A percentile compares a stretch with the other conserved stretches of the same genome.
Conservation (phyloP, 2,113 vertebrate species). For the Neolamprologus longior region DNA sequence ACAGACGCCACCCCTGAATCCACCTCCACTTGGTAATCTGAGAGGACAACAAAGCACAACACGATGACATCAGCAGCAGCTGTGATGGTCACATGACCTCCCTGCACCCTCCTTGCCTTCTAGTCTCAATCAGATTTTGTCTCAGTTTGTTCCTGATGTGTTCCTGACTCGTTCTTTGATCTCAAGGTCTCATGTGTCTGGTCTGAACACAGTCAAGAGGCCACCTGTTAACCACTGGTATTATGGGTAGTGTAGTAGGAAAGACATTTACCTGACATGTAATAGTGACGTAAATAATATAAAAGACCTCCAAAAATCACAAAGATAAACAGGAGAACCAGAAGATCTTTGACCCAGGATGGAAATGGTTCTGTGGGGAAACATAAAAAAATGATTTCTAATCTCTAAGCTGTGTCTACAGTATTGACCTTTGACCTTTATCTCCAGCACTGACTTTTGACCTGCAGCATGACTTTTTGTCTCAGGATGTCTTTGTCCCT, state of each 20-base stretch:
- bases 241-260: neutral
- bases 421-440: neutral
- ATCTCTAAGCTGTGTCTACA: neutral
- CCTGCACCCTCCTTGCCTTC: rapidly evolving
- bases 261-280: neutral
- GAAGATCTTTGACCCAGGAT: neutral
- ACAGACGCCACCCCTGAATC: neutral
- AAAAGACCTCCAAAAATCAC: neutral
- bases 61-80: neutral
- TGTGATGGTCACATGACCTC: neutral
- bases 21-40: neutral
- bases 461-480: rapidly evolving
- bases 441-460: rapidly evolving
- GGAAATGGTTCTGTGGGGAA: neutral
- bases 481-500: neutral
- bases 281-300: neutral
- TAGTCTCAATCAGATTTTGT: no score
- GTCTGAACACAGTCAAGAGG: neutral
- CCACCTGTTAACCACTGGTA: neutral
- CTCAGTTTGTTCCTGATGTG: no score
- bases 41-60: neutral
- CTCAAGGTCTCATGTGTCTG: neutral
- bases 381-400: neutral
- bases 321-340: neutral
- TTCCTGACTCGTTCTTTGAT: neutral